phyloP scores from a whole-genome alignment of 2,797 vertebrate species.

The Micropoecilia bifurca region DNA sequence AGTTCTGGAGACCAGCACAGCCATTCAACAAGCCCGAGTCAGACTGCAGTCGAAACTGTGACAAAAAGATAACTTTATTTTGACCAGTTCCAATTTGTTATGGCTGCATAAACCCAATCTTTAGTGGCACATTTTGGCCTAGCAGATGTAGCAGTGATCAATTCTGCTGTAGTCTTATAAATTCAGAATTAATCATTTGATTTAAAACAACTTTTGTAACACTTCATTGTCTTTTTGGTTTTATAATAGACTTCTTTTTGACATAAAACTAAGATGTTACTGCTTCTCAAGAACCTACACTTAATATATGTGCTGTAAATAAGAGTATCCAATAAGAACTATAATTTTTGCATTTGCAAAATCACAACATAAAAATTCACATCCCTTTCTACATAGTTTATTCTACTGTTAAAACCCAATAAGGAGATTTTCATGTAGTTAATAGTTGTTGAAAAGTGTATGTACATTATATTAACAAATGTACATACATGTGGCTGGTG shows the following conservation, averaged over 20 bases:
- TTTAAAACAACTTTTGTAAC: not conserved
- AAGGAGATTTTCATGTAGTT: not conserved
- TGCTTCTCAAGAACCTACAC: not conserved
- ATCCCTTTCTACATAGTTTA: not conserved
- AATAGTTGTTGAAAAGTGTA: not conserved
- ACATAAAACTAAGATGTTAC: not conserved
- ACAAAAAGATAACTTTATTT: conserved; percentile 11
- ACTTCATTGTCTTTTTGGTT: not conserved
- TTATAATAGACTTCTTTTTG: not conserved
- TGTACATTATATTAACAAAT: not conserved
- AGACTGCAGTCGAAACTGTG: not conserved
- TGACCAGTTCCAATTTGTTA: not conserved
- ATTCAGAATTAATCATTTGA: not conserved
- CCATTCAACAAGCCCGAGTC: not conserved
- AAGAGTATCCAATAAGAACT: not conserved
- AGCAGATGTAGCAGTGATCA: not conserved
- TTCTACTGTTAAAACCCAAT: not conserved
- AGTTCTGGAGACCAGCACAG: conserved; percentile 3
- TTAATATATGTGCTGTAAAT: not conserved
- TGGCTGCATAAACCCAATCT: not conserved
- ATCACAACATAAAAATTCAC: not conserved
- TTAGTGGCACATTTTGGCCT: not conserved
- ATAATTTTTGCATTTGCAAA: not conserved
- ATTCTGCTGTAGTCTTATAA: not conserved
- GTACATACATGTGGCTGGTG: not conserved